A percentile compares a stretch with the other conserved stretches of the same genome.
These are phyloP conservation scores for Sebastes variabilis DNA, from an alignment of 2,797 vertebrate genomes.

Conservation along the genomic window DNA sequence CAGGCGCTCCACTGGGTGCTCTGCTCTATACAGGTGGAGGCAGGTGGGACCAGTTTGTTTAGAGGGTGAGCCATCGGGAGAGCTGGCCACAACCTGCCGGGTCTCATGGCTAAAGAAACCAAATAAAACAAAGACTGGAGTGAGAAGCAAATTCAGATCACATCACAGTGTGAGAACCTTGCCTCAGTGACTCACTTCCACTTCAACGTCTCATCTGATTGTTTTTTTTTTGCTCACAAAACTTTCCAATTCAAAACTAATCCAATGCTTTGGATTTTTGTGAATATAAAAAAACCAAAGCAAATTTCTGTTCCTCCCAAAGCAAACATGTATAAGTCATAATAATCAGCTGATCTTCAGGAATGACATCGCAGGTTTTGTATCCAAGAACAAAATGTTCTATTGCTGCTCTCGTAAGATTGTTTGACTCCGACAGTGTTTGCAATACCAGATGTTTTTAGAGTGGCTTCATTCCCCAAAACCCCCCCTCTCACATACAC, in stretches of 20 bases:
- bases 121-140: neutral
- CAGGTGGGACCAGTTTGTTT: constrained; percentile 6
- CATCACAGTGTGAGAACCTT: neutral
- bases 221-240: neutral
- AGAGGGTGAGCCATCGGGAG: constrained; percentile 30
- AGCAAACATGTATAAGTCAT: constrained; percentile 9
- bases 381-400: constrained; percentile 72
- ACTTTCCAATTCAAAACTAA: neutral
- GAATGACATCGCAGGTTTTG: constrained; percentile 6
- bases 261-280: neutral
- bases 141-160: neutral
- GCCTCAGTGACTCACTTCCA: neutral
- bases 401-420: constrained; percentile 35
- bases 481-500: neutral
- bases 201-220: neutral
- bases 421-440: constrained; percentile 49
- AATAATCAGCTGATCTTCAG: constrained; percentile 35
- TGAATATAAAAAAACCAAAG: neutral
- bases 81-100: constrained; percentile 44
- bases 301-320: constrained; percentile 1
- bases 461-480: constrained; percentile 47
- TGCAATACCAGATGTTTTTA: constrained; percentile 70
- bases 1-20: constrained; percentile 92
- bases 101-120: constrained; percentile 62
- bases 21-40: constrained; percentile 76